Evolutionary conservation across 1,140 invertebrate genomes (phyloP).

Genomic region (Sinonovacula constricta): DNA sequence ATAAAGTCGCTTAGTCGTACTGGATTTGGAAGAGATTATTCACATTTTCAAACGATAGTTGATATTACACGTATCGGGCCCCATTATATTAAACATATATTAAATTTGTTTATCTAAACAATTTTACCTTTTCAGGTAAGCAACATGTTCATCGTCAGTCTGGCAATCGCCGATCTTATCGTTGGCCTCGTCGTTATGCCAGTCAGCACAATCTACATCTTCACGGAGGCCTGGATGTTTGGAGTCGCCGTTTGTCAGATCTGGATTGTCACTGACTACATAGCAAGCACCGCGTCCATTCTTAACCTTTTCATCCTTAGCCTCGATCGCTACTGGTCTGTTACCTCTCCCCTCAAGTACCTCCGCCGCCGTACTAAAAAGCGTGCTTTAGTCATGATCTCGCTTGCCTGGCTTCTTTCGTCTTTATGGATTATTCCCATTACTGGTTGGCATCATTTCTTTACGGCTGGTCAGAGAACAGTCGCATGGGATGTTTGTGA

Average conservation of each 20-base stretch:
- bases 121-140: conserved; percentile 79
- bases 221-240: conserved; percentile 82
- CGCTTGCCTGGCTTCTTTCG: conserved; percentile 80
- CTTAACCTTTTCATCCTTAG: conserved; percentile 82
- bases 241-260: conserved; percentile 81
- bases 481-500: conserved; percentile 79
- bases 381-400: conserved; percentile 80
- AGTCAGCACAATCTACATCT: conserved; percentile 82
- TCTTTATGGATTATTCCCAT: conserved; percentile 81
- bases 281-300: conserved; percentile 84
- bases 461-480: conserved; percentile 69
- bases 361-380: conserved; percentile 82
- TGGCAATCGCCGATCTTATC: conserved; percentile 84
- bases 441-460: conserved; percentile 80
- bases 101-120: too few relatives aligned
- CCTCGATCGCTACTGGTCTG: conserved; percentile 80
- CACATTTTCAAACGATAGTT: too few relatives aligned
- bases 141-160: conserved; percentile 84
- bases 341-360: conserved; percentile 83
- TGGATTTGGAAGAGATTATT: too few relatives aligned
- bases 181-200: conserved; percentile 84
- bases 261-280: conserved; percentile 81
- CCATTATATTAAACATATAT: too few relatives aligned
- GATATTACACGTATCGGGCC: too few relatives aligned
- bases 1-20: too few relatives aligned